phyloP scores from a whole-genome alignment of 37 sponge, comb jelly and placozoan species.

The Haliclona indistincta region DNA sequence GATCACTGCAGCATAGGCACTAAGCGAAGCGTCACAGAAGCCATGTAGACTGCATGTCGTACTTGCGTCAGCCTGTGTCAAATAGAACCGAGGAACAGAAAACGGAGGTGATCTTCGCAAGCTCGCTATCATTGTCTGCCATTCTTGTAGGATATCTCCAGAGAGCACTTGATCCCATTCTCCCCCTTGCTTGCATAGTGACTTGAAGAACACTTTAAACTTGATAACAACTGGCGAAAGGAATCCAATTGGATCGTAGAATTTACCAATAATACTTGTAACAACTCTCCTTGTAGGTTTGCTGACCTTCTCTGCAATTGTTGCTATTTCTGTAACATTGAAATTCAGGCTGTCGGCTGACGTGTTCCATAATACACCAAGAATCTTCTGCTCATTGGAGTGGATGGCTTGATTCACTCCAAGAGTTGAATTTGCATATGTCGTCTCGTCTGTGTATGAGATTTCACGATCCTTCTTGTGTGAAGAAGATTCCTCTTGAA shows the following conservation, averaged over 20 bases:
- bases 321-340: not conserved
- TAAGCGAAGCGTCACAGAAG: conserved; percentile 9
- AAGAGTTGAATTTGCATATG: not conserved
- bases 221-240: not conserved
- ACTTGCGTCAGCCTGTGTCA: not conserved
- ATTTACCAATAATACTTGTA: not conserved
- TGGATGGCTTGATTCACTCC: not conserved
- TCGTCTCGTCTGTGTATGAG: too few species aligned
- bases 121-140: not conserved
- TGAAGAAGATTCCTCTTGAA: not conserved
- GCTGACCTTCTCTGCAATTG: not conserved
- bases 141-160: not conserved
- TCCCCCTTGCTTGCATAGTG: not conserved
- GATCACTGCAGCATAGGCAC: conserved; percentile 8
- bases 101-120: not conserved
- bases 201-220: not conserved
- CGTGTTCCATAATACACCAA: not conserved
- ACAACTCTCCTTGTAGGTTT: not conserved
- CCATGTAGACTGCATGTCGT: not conserved
- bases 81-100: not conserved
- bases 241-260: conserved; percentile 12
- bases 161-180: not conserved
- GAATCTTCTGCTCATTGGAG: not conserved
- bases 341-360: not conserved
- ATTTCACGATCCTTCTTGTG: not conserved